Evolutionary conservation across 1,140 invertebrate genomes (phyloP).

Genomic region (Mactra quadrangularis): DNA sequence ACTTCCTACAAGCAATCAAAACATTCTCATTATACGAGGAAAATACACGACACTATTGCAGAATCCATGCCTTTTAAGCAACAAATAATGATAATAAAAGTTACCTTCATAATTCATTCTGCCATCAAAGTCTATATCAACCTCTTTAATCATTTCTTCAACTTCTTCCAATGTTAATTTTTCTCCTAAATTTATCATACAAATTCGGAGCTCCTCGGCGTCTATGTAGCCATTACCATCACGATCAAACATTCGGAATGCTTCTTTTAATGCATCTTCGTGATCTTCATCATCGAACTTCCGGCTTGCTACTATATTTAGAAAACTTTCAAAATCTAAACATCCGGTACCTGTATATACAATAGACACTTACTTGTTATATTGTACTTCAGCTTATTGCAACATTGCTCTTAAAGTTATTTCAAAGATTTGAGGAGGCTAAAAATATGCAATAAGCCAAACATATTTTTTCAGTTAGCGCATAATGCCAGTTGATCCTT

Average conservation of each 20-base stretch:
- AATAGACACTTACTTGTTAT: too few relatives aligned
- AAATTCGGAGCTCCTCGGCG: conserved; percentile 83
- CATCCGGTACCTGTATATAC: conserved; percentile 75
- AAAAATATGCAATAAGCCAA: too few relatives aligned
- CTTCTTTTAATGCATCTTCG: conserved; percentile 94
- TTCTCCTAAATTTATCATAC: conserved; percentile 97
- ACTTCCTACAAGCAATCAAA: too few relatives aligned
- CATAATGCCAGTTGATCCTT: too few relatives aligned
- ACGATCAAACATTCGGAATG: conserved; percentile 99
- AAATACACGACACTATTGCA: too few relatives aligned
- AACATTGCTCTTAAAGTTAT: too few relatives aligned
- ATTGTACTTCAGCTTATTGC: too few relatives aligned
- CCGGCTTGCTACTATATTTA: conserved; percentile 76
- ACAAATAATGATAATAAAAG: too few relatives aligned
- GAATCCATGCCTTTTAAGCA: too few relatives aligned
- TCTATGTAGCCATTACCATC: conserved; percentile 94
- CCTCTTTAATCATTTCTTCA: conserved; percentile 96
- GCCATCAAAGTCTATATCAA: conserved; percentile 94
- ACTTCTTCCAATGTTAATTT: conserved; percentile 95
- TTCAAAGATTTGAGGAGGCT: too few relatives aligned
- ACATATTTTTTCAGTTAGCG: too few relatives aligned
- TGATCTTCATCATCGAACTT: conserved; percentile 76
- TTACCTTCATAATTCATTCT: conserved; percentile 82
- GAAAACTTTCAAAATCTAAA: conserved; percentile 80
- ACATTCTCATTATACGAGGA: too few relatives aligned